Conservation (phyloP, 2,113 vertebrate genomes). For the Bujurquina vittata region DNA sequence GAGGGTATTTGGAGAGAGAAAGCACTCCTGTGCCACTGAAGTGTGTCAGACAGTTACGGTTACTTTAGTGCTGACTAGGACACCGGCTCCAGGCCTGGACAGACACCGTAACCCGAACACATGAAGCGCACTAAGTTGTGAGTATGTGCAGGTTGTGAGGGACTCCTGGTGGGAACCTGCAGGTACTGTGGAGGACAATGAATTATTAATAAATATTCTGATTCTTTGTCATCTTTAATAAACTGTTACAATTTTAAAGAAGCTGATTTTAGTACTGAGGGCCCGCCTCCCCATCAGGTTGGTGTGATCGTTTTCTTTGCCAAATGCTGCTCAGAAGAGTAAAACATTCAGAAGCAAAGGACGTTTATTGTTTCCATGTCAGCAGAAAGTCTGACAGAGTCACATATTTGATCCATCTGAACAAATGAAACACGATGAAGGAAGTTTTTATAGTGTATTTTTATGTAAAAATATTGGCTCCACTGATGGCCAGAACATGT, state of each 20-base stretch:
- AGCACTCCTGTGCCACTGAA: too few species aligned
- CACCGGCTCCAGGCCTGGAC: too few species aligned
- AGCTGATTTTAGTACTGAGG: background rate
- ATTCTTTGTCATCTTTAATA: background rate
- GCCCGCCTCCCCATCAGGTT: background rate
- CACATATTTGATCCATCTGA: background rate
- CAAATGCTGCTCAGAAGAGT: background rate
- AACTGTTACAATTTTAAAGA: too few species aligned
- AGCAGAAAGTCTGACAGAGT: background rate
- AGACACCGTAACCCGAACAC: too few species aligned
- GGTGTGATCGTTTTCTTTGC: background rate
- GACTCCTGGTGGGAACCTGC: too few species aligned
- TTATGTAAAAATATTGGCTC: background rate
- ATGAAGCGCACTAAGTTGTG: too few species aligned
- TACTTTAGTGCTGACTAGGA: too few species aligned
- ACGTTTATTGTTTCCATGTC: background rate
- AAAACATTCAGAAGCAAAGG: background rate
- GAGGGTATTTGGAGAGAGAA: background rate
- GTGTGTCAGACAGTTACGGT: background rate
- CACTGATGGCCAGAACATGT: too few species aligned
- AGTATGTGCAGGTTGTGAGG: too few species aligned
- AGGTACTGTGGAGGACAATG: background rate
- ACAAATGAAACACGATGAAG: background rate
- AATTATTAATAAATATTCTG: background rate
- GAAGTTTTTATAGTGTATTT: background rate